Percentiles rank a stretch among this genome's conserved stretches.
Conservation (phyloP, 2,888 invertebrate species). For the Ochropleura plecta region DNA sequence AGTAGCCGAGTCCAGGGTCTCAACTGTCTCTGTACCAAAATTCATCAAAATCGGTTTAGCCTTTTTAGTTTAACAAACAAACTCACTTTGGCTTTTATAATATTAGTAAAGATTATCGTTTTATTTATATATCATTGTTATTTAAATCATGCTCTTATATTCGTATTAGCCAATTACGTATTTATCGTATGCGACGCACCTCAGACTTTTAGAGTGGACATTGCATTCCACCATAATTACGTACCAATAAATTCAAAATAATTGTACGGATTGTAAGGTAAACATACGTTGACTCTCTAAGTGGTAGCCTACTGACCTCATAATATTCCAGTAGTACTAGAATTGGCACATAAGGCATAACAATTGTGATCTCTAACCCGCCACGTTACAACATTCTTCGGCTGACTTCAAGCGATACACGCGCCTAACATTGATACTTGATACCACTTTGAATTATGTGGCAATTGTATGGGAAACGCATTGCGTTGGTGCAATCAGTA, state of each 20-base stretch:
- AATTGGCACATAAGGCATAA: conserved; percentile 29
- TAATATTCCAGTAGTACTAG: conserved; percentile 28
- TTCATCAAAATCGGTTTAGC: no score
- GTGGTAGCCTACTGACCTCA: conserved; percentile 23
- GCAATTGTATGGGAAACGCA: conserved; percentile 42
- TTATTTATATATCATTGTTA: no score
- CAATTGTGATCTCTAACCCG: conserved; percentile 57
- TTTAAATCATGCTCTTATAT: not conserved
- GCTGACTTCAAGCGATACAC: conserved; percentile 50
- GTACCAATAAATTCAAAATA: conserved; percentile 42
- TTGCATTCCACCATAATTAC: conserved; percentile 36
- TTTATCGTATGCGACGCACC: conserved; percentile 36
- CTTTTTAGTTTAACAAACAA: no score
- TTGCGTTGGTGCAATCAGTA: conserved; percentile 26
- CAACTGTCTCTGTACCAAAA: no score
- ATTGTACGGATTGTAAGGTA: conserved; percentile 23
- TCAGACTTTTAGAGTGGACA: conserved; percentile 1
- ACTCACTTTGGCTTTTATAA: no score
- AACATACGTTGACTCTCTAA: conserved; percentile 5
- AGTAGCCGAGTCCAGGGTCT: no score
- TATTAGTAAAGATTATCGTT: no score
- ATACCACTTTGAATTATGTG: conserved; percentile 43
- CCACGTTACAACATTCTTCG: conserved; percentile 47
- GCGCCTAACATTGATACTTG: conserved; percentile 54
- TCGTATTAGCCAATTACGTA: conserved; percentile 6